Evolutionary conservation across 2,888 invertebrate species (phyloP).

Genomic region (Aphidoletes aphidimyza): DNA sequence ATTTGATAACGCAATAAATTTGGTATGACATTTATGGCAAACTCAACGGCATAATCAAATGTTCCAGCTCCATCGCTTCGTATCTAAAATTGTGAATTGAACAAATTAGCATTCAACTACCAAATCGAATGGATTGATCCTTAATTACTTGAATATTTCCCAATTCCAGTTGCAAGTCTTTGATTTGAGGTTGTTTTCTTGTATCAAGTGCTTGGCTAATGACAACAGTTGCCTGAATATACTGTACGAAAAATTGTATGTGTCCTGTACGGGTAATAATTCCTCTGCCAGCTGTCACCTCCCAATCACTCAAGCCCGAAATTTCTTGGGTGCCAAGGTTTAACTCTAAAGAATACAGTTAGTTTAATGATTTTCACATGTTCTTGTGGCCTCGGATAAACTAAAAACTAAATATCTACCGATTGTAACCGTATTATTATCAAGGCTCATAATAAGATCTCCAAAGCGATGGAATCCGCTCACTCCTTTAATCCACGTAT

Average conservation of each 20-base stretch:
- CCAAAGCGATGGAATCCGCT: conserved; percentile 86
- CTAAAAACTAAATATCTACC: conserved; percentile 57
- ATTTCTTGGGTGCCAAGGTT: conserved; percentile 84
- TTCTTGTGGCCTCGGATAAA: too few species aligned
- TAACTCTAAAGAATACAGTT: conserved; percentile 66
- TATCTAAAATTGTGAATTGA: not conserved
- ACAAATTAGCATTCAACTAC: not conserved
- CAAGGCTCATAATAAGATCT: conserved; percentile 77
- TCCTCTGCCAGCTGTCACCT: conserved; percentile 75
- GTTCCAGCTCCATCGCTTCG: conserved; percentile 88
- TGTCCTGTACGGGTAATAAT: conserved; percentile 77
- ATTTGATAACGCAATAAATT: conserved; percentile 88
- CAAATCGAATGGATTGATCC: not conserved
- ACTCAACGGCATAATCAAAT: conserved; percentile 83
- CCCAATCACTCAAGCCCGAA: conserved; percentile 82
- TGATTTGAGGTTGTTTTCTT: conserved; percentile 76
- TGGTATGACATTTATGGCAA: conserved; percentile 82
- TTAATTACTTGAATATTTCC: conserved; percentile 80
- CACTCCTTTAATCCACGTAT: conserved; percentile 83
- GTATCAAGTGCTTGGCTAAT: conserved; percentile 83
- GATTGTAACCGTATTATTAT: conserved; percentile 73
- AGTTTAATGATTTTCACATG: not conserved
- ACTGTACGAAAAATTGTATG: conserved; percentile 81
- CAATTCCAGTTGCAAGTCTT: conserved; percentile 80
- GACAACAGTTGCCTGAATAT: conserved; percentile 75